Conservation (phyloP, 2,113 vertebrate genomes). For the Balaenoptera acutorostrata region DNA sequence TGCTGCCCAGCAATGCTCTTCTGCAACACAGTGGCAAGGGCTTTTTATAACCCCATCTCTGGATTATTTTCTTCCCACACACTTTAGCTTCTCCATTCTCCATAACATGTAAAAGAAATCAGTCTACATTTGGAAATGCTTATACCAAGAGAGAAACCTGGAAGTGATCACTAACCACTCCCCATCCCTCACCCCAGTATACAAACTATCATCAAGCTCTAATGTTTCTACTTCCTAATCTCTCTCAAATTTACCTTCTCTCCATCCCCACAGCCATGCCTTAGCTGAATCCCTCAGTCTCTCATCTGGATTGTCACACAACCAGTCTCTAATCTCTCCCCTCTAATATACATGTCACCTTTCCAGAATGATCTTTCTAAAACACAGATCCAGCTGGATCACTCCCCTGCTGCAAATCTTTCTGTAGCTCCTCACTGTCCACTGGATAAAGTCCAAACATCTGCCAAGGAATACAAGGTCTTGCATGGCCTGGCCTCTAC, state of each 20-base stretch:
- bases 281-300: background rate
- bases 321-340: background rate
- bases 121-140: background rate
- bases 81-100: background rate
- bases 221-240: background rate
- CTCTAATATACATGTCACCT: background rate
- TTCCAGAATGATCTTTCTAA: background rate
- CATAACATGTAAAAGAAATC: background rate
- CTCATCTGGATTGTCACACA: background rate
- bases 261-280: background rate
- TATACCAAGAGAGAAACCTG: background rate
- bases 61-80: background rate
- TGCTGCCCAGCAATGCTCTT: background rate
- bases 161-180: background rate
- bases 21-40: background rate
- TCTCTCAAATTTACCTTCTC: background rate
- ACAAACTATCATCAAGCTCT: background rate
- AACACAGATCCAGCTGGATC: background rate
- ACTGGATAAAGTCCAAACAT: background rate
- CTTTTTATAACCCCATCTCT: background rate
- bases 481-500: background rate
- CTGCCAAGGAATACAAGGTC: background rate
- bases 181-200: background rate
- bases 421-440: background rate
- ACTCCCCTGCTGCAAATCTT: background rate